Conservation (phyloP, 1,140 invertebrate genomes). For the Pantala flavescens region DNA sequence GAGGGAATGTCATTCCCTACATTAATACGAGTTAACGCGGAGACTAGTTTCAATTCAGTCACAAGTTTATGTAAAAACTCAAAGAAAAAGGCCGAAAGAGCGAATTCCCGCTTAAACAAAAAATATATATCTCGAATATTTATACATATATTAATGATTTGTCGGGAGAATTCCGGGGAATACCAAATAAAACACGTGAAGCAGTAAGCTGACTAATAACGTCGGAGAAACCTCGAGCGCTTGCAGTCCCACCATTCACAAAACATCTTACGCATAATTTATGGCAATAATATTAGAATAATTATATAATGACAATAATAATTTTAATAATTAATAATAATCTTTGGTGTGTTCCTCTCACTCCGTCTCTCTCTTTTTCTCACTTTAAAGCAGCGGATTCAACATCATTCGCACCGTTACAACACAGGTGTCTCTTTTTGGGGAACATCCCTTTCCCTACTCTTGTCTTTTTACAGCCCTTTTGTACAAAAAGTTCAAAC, state of each 20-base stretch:
- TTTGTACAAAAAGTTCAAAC: too few relatives aligned
- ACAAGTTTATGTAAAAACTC: not conserved
- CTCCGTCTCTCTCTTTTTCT: not conserved
- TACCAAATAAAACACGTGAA: not conserved
- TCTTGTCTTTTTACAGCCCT: too few relatives aligned
- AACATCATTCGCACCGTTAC: too few relatives aligned
- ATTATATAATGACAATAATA: slow-evolving; percentile 4
- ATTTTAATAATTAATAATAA: slow-evolving; percentile 10
- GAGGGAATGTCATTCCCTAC: too few relatives aligned
- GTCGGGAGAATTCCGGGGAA: not conserved
- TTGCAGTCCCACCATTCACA: not conserved
- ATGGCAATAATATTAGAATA: slow-evolving; percentile 3
- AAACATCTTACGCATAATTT: slow-evolving; percentile 1
- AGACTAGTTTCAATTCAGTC: slow-evolving; percentile 2
- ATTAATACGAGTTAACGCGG: not conserved
- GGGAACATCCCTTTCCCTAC: too few relatives aligned
- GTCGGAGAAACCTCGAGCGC: not conserved
- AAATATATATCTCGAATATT: not conserved
- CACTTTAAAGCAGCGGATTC: too few relatives aligned
- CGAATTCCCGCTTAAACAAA: not conserved
- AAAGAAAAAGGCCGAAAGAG: not conserved
- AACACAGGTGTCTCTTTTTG: too few relatives aligned
- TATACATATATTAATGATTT: not conserved
- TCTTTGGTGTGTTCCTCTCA: slow-evolving; percentile 1
- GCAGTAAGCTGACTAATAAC: too few relatives aligned